These are phyloP conservation scores for Leucoraja ocellata DNA, from an alignment of 2,797 vertebrate species.

Conservation along the genomic window DNA sequence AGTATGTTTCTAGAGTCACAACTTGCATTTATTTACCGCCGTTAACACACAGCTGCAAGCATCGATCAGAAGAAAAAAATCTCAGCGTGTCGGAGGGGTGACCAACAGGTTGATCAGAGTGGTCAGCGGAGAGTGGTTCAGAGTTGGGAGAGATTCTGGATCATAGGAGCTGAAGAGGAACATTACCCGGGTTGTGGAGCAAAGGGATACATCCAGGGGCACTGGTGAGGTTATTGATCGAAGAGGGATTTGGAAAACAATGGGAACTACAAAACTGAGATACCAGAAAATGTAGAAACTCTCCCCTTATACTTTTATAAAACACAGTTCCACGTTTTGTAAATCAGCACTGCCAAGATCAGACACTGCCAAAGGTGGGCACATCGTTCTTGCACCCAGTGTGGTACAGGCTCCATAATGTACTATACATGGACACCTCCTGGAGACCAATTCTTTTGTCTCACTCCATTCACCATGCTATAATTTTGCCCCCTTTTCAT, in stretches of 20 bases:
- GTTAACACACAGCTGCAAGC: background rate
- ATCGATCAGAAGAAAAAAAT: background rate
- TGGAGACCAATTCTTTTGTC: background rate
- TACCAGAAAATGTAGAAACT: background rate
- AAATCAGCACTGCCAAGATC: background rate
- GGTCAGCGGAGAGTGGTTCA: too few species aligned
- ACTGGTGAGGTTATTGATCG: background rate
- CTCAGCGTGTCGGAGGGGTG: background rate
- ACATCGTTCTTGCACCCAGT: background rate
- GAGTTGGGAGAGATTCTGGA: too few species aligned
- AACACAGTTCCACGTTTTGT: background rate
- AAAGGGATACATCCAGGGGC: background rate
- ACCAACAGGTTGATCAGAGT: background rate
- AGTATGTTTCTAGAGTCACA: background rate
- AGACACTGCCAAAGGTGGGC: background rate
- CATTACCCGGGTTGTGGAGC: too few species aligned
- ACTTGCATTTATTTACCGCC: background rate
- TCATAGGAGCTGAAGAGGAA: background rate
- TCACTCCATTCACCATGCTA: background rate
- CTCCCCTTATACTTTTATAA: too few species aligned
- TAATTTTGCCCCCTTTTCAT: background rate
- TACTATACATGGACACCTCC: background rate
- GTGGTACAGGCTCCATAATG: background rate
- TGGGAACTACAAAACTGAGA: background rate
- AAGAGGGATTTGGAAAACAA: background rate